phyloP scores from a whole-genome alignment of 2,888 invertebrate species.

The Campaea margaritaria region DNA sequence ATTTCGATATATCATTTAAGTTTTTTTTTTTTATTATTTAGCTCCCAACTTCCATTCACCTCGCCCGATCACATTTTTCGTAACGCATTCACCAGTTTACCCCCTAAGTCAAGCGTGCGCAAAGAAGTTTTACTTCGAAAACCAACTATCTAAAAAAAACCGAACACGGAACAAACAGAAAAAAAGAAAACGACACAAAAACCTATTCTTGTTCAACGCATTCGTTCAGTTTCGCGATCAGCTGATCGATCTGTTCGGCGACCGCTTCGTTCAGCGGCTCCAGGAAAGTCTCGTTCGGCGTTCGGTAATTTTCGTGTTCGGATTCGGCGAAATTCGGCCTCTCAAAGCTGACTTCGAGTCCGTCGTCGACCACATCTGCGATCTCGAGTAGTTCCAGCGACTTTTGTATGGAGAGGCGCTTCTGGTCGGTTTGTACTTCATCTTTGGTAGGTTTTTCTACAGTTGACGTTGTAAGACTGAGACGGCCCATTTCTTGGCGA shows the following conservation, averaged over 20 bases:
- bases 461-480: slow-evolving; percentile 40
- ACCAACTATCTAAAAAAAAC: too few species aligned
- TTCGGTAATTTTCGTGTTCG: slow-evolving; percentile 68
- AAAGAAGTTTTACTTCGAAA: too few species aligned
- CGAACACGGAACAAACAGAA: neutral
- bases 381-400: slow-evolving; percentile 71
- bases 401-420: slow-evolving; percentile 58
- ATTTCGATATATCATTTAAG: too few species aligned
- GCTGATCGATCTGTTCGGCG: slow-evolving; percentile 72
- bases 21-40: too few species aligned
- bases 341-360: slow-evolving; percentile 70
- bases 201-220: slow-evolving; percentile 64
- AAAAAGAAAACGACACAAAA: slow-evolving; percentile 11
- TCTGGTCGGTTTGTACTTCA: slow-evolving; percentile 59
- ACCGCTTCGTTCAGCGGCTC: slow-evolving; percentile 73
- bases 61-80: too few species aligned
- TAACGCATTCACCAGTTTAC: too few species aligned
- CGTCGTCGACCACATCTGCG: slow-evolving; percentile 54
- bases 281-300: slow-evolving; percentile 69
- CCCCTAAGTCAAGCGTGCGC: too few species aligned
- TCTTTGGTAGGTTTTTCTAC: slow-evolving; percentile 59
- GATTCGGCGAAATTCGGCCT: slow-evolving; percentile 65
- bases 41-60: too few species aligned
- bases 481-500: slow-evolving; percentile 39
- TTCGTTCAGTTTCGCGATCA: slow-evolving; percentile 72